Conservation (phyloP, 2,113 vertebrate genomes). For the Pluvianellus socialis region DNA sequence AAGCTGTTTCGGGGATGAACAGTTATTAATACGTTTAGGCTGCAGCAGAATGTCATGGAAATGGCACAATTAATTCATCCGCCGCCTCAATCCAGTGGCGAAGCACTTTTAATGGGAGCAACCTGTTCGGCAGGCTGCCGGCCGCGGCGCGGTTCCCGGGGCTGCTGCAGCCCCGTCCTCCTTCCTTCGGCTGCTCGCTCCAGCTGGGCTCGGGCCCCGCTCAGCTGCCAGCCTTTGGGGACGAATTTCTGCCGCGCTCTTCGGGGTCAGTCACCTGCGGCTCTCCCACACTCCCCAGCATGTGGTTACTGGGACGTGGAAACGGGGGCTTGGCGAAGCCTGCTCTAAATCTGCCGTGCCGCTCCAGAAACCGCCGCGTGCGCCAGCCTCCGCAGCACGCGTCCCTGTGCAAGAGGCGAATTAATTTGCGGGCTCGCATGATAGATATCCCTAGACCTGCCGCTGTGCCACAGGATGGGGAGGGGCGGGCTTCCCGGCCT, state of each 20-base stretch:
- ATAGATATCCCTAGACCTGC: background rate
- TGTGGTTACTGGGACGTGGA: constrained; percentile 47
- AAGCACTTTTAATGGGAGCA: constrained; percentile 38
- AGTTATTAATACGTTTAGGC: constrained; percentile 48
- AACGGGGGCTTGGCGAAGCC: background rate
- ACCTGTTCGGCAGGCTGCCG: background rate
- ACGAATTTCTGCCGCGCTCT: background rate
- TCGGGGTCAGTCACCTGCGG: constrained; percentile 70
- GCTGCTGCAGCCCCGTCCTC: background rate
- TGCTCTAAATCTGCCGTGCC: background rate
- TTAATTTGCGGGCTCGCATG: background rate
- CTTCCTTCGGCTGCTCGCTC: constrained; percentile 4
- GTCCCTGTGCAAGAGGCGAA: background rate
- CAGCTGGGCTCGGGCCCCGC: constrained; percentile 49
- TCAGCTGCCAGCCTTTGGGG: constrained; percentile 73
- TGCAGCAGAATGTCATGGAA: constrained; percentile 47
- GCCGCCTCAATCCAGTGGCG: background rate
- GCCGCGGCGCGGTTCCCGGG: background rate
- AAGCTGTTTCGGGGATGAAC: constrained; percentile 40
- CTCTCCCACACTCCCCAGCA: constrained; percentile 73
- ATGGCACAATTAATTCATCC: constrained; percentile 59
- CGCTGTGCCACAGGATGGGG: accelerated
- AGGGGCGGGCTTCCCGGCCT: background rate
- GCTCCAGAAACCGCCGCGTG: background rate
- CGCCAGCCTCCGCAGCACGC: background rate